These are phyloP conservation scores for Caiman crocodilus DNA, from an alignment of 2,797 vertebrate species.

Conservation along the genomic window DNA sequence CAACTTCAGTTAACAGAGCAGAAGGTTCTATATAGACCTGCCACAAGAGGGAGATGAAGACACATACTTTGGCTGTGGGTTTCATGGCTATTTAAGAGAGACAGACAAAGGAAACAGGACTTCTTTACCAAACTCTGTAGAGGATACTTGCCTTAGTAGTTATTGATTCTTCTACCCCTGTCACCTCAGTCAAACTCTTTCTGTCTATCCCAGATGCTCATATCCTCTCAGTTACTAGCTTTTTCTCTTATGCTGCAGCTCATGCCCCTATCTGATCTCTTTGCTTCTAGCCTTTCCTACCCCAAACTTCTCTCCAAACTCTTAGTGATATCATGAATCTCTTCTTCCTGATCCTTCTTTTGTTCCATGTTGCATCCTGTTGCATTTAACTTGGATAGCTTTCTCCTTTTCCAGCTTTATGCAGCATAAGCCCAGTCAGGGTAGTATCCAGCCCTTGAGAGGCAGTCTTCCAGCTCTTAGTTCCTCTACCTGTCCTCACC, in stretches of 20 bases:
- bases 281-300: not conserved
- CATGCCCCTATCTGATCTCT: too few relatives aligned
- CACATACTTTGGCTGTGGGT: not conserved
- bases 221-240: too few relatives aligned
- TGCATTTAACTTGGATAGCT: not conserved
- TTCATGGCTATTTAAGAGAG: not conserved
- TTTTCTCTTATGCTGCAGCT: too few relatives aligned
- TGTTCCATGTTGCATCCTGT: not conserved
- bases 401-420: not conserved
- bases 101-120: not conserved
- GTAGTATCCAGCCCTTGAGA: not conserved
- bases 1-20: not conserved
- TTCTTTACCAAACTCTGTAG: not conserved
- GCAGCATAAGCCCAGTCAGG: not conserved
- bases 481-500: not conserved
- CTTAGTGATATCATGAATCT: not conserved
- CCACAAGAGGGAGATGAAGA: not conserved
- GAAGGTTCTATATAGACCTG: not conserved
- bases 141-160: not conserved
- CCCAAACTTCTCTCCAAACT: not conserved
- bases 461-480: not conserved
- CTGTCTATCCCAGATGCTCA: too few relatives aligned
- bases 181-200: too few relatives aligned
- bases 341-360: not conserved
- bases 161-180: too few relatives aligned